Evolutionary conservation across 2,888 invertebrate genomes (phyloP).

Genomic region (Drosophila fungiperda): DNA sequence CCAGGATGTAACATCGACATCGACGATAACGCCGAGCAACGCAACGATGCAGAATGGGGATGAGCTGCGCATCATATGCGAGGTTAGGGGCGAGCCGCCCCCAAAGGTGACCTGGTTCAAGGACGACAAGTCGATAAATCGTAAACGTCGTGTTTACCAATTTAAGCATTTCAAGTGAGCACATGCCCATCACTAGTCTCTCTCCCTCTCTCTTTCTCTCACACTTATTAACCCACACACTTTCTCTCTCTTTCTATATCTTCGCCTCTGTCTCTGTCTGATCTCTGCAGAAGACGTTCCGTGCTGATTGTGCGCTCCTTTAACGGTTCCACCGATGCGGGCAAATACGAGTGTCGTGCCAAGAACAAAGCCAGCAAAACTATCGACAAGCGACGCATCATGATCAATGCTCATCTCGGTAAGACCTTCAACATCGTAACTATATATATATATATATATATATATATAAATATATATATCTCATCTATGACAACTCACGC

Average conservation of each 20-base stretch:
- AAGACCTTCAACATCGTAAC: constrained; percentile 49
- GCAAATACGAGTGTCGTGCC: constrained; percentile 93
- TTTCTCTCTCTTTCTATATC: constrained; percentile 56
- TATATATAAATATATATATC: background rate
- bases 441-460: background rate
- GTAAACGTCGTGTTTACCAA: constrained; percentile 84
- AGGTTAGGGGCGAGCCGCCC: constrained; percentile 91
- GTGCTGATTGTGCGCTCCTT: constrained; percentile 92
- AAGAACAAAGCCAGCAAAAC: constrained; percentile 86
- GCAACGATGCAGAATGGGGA: constrained; percentile 85
- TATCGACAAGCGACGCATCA: constrained; percentile 83
- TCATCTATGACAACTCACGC: background rate
- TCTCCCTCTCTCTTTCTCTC: background rate
- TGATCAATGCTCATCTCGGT: constrained; percentile 84
- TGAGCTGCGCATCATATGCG: constrained; percentile 90
- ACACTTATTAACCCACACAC: background rate
- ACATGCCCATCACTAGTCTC: constrained; percentile 2
- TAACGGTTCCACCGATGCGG: constrained; percentile 90
- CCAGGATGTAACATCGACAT: constrained; percentile 84
- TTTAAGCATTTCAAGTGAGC: constrained; percentile 85
- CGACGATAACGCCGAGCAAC: constrained; percentile 67
- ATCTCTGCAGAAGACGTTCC: constrained; percentile 90
- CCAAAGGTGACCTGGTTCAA: constrained; percentile 94
- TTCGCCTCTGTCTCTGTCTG: background rate
- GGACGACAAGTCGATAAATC: constrained; percentile 88